These are phyloP conservation scores for Ophion obscuratus DNA, from an alignment of 2,888 invertebrate species.

Conservation along the genomic window DNA sequence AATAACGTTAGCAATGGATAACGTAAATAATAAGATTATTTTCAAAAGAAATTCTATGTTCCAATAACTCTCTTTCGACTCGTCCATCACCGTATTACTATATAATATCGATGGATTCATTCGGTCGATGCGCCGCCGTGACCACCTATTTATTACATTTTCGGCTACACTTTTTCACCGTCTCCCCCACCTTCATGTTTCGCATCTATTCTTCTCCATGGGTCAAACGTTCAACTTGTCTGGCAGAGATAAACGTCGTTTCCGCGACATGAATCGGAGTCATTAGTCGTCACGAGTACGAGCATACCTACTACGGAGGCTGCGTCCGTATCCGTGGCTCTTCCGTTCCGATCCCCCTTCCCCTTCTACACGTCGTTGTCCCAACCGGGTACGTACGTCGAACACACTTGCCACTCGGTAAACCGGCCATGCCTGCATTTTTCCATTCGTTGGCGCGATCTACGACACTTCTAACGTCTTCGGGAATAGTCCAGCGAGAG, in stretches of 20 bases:
- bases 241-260: slow-evolving; percentile 69
- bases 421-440: slow-evolving; percentile 7
- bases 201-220: not conserved
- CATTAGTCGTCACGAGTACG: slow-evolving; percentile 69
- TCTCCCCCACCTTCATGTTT: slow-evolving; percentile 44
- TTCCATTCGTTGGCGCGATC: slow-evolving; percentile 10
- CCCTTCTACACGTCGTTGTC: slow-evolving; percentile 4
- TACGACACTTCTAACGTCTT: not conserved
- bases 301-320: slow-evolving; percentile 11
- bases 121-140: no score
- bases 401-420: slow-evolving; percentile 60
- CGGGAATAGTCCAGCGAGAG: not conserved
- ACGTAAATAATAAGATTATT: no score
- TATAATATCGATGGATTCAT: no score
- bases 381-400: slow-evolving; percentile 52
- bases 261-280: slow-evolving; percentile 68
- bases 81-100: no score
- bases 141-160: not conserved
- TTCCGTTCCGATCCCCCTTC: slow-evolving; percentile 26
- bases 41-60: no score
- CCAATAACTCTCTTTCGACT: no score
- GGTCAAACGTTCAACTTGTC: slow-evolving; percentile 65
- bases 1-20: no score
- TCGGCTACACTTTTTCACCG: slow-evolving; percentile 17
- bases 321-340: slow-evolving; percentile 32